A percentile compares a stretch with the other conserved stretches of the same genome.
phyloP scores from a whole-genome alignment of 2,113 vertebrate species.

The Hippocampus abdominalis region DNA sequence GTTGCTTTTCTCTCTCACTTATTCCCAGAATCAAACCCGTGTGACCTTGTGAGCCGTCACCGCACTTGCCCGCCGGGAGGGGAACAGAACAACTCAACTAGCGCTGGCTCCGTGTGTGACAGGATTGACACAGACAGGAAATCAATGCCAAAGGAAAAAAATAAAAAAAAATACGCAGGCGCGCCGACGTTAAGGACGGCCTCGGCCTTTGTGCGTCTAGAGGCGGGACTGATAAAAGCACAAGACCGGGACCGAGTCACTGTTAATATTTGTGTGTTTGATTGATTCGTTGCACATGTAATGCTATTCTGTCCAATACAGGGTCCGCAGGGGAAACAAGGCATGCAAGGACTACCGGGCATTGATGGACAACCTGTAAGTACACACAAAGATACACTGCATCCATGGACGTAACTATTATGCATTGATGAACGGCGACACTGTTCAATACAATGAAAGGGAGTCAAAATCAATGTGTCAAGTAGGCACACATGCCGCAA shows the following conservation, averaged over 20 bases:
- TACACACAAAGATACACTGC: slow-evolving; percentile 25
- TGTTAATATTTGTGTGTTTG: slow-evolving; percentile 18
- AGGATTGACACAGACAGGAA: slow-evolving; percentile 55
- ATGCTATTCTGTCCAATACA: slow-evolving; percentile 47
- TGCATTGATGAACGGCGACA: too few species aligned
- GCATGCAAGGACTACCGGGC: slow-evolving; percentile 80
- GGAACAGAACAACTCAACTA: slow-evolving; percentile 26
- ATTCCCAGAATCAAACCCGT: slow-evolving; percentile 47
- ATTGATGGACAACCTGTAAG: slow-evolving; percentile 85
- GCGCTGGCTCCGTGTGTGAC: slow-evolving; percentile 48
- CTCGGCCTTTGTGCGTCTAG: slow-evolving; percentile 10
- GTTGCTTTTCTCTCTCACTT: slow-evolving; percentile 46
- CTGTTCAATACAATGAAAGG: not conserved
- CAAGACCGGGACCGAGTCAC: slow-evolving; percentile 25
- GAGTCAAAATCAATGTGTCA: not conserved
- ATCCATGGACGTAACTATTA: not conserved
- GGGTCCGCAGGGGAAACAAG: slow-evolving; percentile 82
- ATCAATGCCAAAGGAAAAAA: slow-evolving; percentile 56
- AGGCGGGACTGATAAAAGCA: slow-evolving; percentile 22
- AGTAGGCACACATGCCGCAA: not conserved
- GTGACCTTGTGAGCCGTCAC: slow-evolving; percentile 55
- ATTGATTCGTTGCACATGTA: slow-evolving; percentile 2
- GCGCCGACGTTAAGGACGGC: slow-evolving; percentile 21
- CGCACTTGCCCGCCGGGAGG: slow-evolving; percentile 31
- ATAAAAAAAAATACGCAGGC: slow-evolving; percentile 37